A percentile compares a stretch with the other conserved stretches of the same genome.
phyloP scores from a whole-genome alignment of 2,888 invertebrate species.

The Heliconius ismenius region DNA sequence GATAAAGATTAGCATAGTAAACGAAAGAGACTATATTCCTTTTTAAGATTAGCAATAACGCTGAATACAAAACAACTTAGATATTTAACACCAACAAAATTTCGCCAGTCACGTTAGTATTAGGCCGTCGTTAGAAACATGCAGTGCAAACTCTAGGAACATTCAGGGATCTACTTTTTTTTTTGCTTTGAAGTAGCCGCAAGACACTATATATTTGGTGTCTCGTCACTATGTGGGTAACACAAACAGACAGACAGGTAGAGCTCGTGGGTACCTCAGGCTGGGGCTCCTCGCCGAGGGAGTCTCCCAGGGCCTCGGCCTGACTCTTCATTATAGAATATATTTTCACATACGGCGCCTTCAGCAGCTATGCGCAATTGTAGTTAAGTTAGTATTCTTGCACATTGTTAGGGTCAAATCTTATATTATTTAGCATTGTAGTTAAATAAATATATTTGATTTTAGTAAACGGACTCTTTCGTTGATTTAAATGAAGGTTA shows the following conservation, averaged over 20 bases:
- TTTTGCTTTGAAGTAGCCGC: constrained; percentile 26
- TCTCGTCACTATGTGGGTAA: constrained; percentile 20
- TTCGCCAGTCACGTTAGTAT: constrained; percentile 37
- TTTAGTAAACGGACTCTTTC: background rate
- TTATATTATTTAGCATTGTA: constrained; percentile 9
- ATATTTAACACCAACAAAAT: background rate
- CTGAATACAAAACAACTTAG: background rate
- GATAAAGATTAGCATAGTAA: background rate
- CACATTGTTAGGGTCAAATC: constrained; percentile 21
- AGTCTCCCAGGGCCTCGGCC: constrained; percentile 84
- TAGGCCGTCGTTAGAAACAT: constrained; percentile 27
- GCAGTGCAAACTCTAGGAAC: constrained; percentile 35
- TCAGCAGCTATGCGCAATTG: constrained; percentile 88
- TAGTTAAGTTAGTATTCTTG: constrained; percentile 43
- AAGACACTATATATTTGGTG: background rate
- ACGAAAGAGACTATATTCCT: background rate
- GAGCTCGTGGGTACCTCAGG: constrained; percentile 66
- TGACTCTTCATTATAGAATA: constrained; percentile 97
- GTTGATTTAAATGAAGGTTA: constrained; percentile 1
- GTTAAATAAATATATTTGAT: background rate
- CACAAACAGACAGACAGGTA: constrained; percentile 13
- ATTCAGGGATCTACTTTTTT: constrained; percentile 20
- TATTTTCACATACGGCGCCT: constrained; percentile 98
- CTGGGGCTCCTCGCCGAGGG: constrained; percentile 78
- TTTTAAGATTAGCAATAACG: background rate